Percentiles rank a stretch among this genome's conserved stretches.
Conservation (phyloP, 2,888 invertebrate genomes). For the Agrochola litura region DNA sequence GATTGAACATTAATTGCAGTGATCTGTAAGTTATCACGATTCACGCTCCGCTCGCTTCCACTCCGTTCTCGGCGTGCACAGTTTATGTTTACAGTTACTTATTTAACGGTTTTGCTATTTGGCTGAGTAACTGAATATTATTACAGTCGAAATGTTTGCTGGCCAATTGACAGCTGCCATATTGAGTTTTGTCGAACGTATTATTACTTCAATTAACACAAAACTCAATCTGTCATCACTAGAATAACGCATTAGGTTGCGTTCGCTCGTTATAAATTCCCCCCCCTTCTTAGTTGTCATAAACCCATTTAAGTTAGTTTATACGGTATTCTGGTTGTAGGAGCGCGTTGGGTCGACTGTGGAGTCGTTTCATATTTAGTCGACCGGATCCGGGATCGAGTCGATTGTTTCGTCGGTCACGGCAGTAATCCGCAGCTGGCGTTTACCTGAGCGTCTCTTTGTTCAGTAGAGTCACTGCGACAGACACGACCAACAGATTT, state of each 20-base stretch:
- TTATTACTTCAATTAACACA: slow-evolving; percentile 71
- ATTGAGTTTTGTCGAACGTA: slow-evolving; percentile 55
- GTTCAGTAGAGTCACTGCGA: slow-evolving; percentile 80
- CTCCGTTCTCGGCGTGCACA: slow-evolving; percentile 53
- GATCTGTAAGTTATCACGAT: slow-evolving; percentile 78
- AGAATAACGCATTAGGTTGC: slow-evolving; percentile 65
- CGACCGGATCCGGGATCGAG: slow-evolving; percentile 69
- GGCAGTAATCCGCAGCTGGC: slow-evolving; percentile 84
- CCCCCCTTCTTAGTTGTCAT: slow-evolving; percentile 82
- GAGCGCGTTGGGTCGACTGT: slow-evolving; percentile 71
- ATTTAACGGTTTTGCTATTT: slow-evolving; percentile 81
- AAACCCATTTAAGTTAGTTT: slow-evolving; percentile 85
- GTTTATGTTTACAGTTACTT: slow-evolving; percentile 80
- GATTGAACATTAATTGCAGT: slow-evolving; percentile 84
- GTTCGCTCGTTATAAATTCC: slow-evolving; percentile 75
- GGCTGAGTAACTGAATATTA: slow-evolving; percentile 71
- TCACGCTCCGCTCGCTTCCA: slow-evolving; percentile 64
- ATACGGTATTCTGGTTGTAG: slow-evolving; percentile 72
- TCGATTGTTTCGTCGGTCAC: slow-evolving; percentile 72
- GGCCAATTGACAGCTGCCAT: slow-evolving; percentile 71
- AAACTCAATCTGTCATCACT: slow-evolving; percentile 71
- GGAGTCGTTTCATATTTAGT: slow-evolving; percentile 66
- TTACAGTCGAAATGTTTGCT: slow-evolving; percentile 71
- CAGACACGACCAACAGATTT: slow-evolving; percentile 76
- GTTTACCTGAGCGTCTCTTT: slow-evolving; percentile 87